Base-by-base conservation (phyloP, 1,140 invertebrate genomes). In the Anastrepha ludens region DNA sequence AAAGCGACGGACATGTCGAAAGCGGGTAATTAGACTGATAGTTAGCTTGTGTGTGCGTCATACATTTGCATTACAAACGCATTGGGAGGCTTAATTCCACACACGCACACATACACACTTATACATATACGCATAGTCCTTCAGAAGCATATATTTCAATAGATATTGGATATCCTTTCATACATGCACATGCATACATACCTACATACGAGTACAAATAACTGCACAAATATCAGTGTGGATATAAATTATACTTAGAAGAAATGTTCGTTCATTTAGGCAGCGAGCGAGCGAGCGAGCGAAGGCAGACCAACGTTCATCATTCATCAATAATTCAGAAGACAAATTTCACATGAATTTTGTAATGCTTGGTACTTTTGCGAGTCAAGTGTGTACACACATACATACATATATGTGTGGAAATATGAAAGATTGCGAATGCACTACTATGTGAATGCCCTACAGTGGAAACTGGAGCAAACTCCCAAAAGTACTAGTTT, bases 271-370 rank as follows among this genome's bases (percentile, higher is more conserved):
- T 39, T 44, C 20, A 47, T 85, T 29, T n/a, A 81, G 11, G 44
- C 9, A 67, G 44, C 81, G 58, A 41, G 17, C 4, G 15, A 8
- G 55, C 4, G 8, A 86, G 58, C 47, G n/a, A 86, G 29, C 55
- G 50, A 29, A 20, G 4, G 13, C 67, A n/a, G 47, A 74, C 47
- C 74, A 55, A 55, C 44, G 47, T 29, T 81, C 74, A 81, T 86
- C n/a, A 86, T 55, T 81, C 74, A 81, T 86, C 62, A 86, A 86
- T 86, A 86, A 86, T 86, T 86, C 85, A 86, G 62, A 86, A 65
- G 85, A 86, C 85, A 86, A 59, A 86, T 86, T 60, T 44, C 39
- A 62, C 59, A 86, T 86, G 58, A 60, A 62, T 65, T 65, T 15
- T 0, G 15, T 41, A 47, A 62, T 86, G n/a, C 50, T 58, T 65